Base-by-base conservation (phyloP, 2,113 vertebrate species). In the Oncorhynchus masou region DNA sequence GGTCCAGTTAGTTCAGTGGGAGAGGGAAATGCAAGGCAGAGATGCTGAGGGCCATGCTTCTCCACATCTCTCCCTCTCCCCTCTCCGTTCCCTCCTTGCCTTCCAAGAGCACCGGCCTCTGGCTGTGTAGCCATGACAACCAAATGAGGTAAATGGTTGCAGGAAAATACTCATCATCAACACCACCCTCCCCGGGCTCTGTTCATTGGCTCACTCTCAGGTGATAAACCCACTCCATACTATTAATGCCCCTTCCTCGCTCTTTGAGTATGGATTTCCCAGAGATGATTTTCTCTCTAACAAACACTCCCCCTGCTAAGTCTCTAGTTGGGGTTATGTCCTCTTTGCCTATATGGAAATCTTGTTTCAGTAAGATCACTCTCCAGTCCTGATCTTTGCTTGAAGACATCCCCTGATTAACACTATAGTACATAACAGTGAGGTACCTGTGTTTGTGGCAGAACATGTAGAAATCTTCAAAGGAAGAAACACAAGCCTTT, bases 111-210 rank as follows among this genome's bases (percentile, higher is more conserved):
- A 79, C 81, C 19, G 87, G 89, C 91, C 92, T 91, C 90, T 74
- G 84, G 92, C 90, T 89, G 91, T 91, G 93, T 94, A 87, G 76
- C 91, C 91, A 92, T 93, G 93, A 84, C 91, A 92, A 94, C 93
- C 83, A 80, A 88, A 90, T 89, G 90, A 93, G 87, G 90, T 92
- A 91, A 91, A 91, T 90, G 89, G 85, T 89, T 91, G 87, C 88
- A 86, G 87, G 88, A 92, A 87, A 90, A 90, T 89, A 90, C 88
- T 91, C 84, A 81, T 91, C 87, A 91, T 84, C 80, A 84, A 82
- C 16, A 60, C 49, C 82, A 84, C 75, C 83, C 76, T 83, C 84
- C 79, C 87, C 80, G 71, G 59, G 75, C 78, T 83, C 78, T 78
- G 76, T 76, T 62, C 74, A 71, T 81, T 19, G 65, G 60, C 69